These are phyloP conservation scores for Lordiphosa stackelbergi DNA, from an alignment of 1,140 invertebrate species.

Conservation along the genomic window DNA sequence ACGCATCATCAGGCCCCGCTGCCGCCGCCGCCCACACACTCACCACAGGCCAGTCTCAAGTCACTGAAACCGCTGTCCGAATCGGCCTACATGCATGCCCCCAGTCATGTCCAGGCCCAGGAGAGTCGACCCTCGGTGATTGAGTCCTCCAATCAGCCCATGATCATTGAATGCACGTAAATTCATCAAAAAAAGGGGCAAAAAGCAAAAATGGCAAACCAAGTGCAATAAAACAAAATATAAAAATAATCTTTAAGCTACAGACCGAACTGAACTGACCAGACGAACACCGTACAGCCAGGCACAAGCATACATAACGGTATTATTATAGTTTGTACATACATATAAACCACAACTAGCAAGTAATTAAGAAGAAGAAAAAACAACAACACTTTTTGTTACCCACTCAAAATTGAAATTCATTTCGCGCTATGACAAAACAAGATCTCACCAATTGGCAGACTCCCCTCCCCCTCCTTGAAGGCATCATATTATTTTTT, in stretches of 20 bases:
- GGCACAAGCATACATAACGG: constrained; percentile 72
- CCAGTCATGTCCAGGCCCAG: constrained; percentile 77
- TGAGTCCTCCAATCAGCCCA: constrained; percentile 88
- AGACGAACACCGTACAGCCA: constrained; percentile 12
- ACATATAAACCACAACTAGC: constrained; percentile 17
- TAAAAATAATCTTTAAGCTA: constrained; percentile 23
- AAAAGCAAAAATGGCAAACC: constrained; percentile 44
- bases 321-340: constrained; percentile 73
- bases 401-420: constrained; percentile 12
- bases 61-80: constrained; percentile 62
- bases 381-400: constrained; percentile 8
- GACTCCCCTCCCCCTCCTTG: constrained; percentile 36
- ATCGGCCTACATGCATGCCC: constrained; percentile 68
- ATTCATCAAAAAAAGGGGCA: constrained; percentile 5
- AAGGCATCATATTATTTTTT: constrained; percentile 56
- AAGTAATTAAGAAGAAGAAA: constrained; percentile 15
- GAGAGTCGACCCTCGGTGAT: constrained; percentile 88
- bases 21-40: constrained; percentile 37
- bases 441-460: constrained; percentile 76
- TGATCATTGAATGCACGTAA: constrained; percentile 92
- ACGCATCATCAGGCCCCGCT: constrained; percentile 39
- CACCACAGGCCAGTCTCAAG: constrained; percentile 30
- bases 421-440: constrained; percentile 63
- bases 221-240: constrained; percentile 70
- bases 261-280: constrained; percentile 30